phyloP scores from a whole-genome alignment of 30 jellyfish, hydroid and myxozoan species.

The Catostylus mosaicus region DNA sequence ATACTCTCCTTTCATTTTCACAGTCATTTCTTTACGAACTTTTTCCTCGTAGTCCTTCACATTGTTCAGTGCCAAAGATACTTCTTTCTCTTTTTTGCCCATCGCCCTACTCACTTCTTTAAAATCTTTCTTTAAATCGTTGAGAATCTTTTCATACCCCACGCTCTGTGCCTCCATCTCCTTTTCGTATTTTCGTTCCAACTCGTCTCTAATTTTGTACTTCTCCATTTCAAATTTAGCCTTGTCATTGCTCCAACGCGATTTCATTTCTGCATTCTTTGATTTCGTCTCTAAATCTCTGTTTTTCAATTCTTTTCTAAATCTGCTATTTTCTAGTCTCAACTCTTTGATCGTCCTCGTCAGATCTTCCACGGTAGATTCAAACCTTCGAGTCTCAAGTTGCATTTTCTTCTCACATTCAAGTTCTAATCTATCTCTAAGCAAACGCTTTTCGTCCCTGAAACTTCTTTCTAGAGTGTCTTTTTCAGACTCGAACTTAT shows the following conservation, averaged over 20 bases:
- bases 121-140: slow-evolving; percentile 57
- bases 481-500: slow-evolving; percentile 77
- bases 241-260: slow-evolving; percentile 53
- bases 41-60: slow-evolving; percentile 45
- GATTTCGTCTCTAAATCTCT: slow-evolving; percentile 24
- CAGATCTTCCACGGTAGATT: slow-evolving; percentile 61
- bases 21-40: slow-evolving; percentile 40
- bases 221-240: slow-evolving; percentile 37
- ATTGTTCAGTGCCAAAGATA: neutral
- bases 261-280: slow-evolving; percentile 50
- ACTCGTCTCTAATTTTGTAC: slow-evolving; percentile 26
- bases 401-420: slow-evolving; percentile 70
- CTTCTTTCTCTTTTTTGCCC: slow-evolving; percentile 25
- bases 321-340: slow-evolving; percentile 58
- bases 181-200: slow-evolving; percentile 49
- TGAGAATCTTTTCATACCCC: slow-evolving; percentile 64
- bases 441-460: slow-evolving; percentile 75
- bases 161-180: slow-evolving; percentile 63
- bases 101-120: slow-evolving; percentile 39
- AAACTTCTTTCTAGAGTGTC: slow-evolving; percentile 80
- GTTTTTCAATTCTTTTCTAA: slow-evolving; percentile 11
- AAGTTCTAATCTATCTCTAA: slow-evolving; percentile 72
- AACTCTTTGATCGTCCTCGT: slow-evolving; percentile 47
- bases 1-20: slow-evolving; percentile 51
- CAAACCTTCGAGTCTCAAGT: slow-evolving; percentile 59